Base-by-base conservation (phyloP, 1,140 invertebrate species). In the Episyrphus balteatus region DNA sequence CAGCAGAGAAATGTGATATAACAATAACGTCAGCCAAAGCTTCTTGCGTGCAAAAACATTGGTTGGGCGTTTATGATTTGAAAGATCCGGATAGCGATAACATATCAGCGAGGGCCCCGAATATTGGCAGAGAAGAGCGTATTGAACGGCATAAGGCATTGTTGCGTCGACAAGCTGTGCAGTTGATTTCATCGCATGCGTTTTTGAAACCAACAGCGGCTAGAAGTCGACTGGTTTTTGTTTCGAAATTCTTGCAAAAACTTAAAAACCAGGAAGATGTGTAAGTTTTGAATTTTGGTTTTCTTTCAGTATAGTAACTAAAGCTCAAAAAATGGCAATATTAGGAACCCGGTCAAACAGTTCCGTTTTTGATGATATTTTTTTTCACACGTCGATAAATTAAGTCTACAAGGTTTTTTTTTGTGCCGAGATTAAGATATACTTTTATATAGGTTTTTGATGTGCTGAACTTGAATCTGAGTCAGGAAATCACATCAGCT, bases 11-110 rank as follows among this genome's bases (percentile, higher is more conserved):
- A n/a, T 36, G 12, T 36, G 34, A 26, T 26, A 26, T 26, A 3
- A 26, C 21, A 26, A 26, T 26, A 3, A 26, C 21, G 21, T 26
- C 21, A 8, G 21, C 21, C 34, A 36, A 36, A 36, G 14, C 60
- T n/a, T 66, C 66, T 45, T 61, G 57, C 19, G 17, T 66, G 36
- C 63, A 66, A 39, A 46, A 55, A 14, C 52, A 61, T 41, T 66
- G 63, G 63, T 14, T 63, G 30, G 21, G 26, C 46, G 51, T n/a
- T 34, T 38, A 11, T 8, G 38, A 36, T 50, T 47, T 33, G 49
- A 63, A 30, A 7, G 49, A 15, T n/a, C 1, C 10, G 10, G 5
- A 11, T 46, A 32, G 51, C 56, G 31, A 5, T 40, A 9, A 40
- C 0, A 19, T 51, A 0, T 51, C 48, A 19, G 44, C 43, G 1